Base-by-base conservation (phyloP, 2,888 invertebrate genomes). In the Cryptus armator region DNA sequence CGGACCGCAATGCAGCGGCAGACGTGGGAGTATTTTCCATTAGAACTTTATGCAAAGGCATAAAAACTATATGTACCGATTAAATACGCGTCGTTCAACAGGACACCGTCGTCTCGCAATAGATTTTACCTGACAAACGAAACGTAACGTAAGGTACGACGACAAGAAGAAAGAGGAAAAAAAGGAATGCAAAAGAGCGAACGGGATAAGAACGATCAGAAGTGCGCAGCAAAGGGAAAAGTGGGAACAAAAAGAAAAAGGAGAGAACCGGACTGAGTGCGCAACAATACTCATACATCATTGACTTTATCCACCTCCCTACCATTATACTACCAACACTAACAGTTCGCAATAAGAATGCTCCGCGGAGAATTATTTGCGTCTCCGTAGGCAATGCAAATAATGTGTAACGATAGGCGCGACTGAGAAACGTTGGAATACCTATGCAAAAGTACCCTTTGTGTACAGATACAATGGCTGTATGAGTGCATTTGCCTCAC, bases 391-490 rank as follows among this genome's bases (percentile, higher is more conserved):
- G 64, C 53, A 62, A 56, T 76, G 64, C 81, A 37, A 81, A 76
- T 53, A 76, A 70, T 74, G 72, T 74, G 53, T 78, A 62, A 78
- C 77, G 78, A 78, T 59, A 82, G 72, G 72, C 56, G 66, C 56
- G 67, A 59, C 71, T 37, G 19, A 2, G 19, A 44, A 46, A 48
- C 24, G 5, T 16, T 37, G 48, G 29, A 56, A 78, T 46, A 53
- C 46, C 62, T 43, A 19, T 78, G 51, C 64, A 6, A 43, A 6
- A 43, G 16, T 64, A 79, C 29, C 24, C 48, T 37, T 59, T 62
- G 48, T 59, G 29, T 46, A 51, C 29, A 24, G 12, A 9, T 53
- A 37, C 16, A 29, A 59, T 16, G 32, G 51, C 14, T 7, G 56
- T 56, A 53, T 43, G 12, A 9, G 9, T 75, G 16, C 32, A 32